phyloP scores from a whole-genome alignment of 2,797 vertebrate species.

The Myotis daubentonii region DNA sequence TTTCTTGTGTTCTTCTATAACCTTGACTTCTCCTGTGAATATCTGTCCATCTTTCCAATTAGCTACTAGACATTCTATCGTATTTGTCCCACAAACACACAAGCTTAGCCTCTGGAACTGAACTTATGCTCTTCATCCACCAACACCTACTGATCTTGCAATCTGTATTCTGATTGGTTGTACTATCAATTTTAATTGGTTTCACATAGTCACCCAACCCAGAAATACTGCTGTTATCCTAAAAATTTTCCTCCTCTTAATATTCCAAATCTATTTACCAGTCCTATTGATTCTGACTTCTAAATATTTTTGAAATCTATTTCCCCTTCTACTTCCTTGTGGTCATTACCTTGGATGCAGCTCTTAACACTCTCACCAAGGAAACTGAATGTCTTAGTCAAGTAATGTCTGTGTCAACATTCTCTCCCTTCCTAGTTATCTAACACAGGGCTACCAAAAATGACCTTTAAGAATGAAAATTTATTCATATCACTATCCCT shows the following conservation, averaged over 20 bases:
- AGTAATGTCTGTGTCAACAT: not conserved
- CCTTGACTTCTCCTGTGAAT: not conserved
- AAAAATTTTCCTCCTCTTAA: not conserved
- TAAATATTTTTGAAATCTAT: not conserved
- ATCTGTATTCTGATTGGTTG: not conserved
- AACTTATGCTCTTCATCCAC: not conserved
- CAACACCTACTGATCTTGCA: not conserved
- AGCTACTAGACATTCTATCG: not conserved
- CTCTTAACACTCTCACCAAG: not conserved
- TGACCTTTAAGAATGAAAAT: not conserved
- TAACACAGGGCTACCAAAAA: not conserved
- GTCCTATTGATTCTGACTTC: not conserved
- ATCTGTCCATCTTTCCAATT: not conserved
- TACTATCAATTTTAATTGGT: not conserved
- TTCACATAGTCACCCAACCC: not conserved
- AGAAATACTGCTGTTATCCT: not conserved
- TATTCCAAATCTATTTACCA: not conserved
- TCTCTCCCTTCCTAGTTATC: not conserved
- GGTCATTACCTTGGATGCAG: not conserved
- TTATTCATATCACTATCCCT: not conserved
- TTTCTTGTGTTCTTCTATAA: not conserved
- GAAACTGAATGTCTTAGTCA: not conserved
- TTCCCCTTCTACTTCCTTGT: not conserved
- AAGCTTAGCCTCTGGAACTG: not conserved
- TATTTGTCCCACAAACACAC: not conserved